Base-by-base conservation (phyloP, 2,888 invertebrate genomes). In the Polymixis lichenea region DNA sequence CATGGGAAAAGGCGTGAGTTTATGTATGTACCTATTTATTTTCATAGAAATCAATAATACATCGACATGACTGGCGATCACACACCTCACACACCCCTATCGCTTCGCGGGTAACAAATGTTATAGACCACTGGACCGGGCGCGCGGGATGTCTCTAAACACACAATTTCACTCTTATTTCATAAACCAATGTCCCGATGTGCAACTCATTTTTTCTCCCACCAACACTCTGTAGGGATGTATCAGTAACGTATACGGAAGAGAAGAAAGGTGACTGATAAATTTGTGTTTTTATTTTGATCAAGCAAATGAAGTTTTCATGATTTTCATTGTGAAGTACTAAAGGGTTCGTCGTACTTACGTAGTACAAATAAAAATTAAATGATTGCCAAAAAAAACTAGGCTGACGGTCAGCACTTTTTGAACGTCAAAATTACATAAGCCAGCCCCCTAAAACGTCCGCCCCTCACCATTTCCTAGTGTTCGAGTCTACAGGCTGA, bases 101-200 rank as follows among this genome's bases (percentile, higher is more conserved):
- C 87, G 25, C 51, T 43, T 32, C 51, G 86, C 84, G 87, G 84
- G 90, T 95, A 95, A 95, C 94, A 95, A 95, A 95, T 95, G 95
- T 90, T 89, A 91, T 91, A 84, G 91, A 92, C 90, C 91, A 91
- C 90, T 90, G 91, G 90, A 90, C 86, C 90, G 89, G 80, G 86
- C 88, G 87, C 84, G 90, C 92, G 88, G 92, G 92, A 90, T 92
- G 93, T 93, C 92, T 94, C 93, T 93, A 95, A 95, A 94, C 95
- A 95, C 93, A 92, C 95, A 93, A 96, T 96, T 95, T 95, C 94
- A 95, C 92, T 95, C 94, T 94, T 94, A 95, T 95, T 95, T 94
- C 91, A 88, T 87, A 86, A 93, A 91, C 92, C 92, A 94, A 95
- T 95, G 94, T 90, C 67, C 86, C 90, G 92, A 85, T 73, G 80